phyloP scores from a whole-genome alignment of 37 sponge, comb jelly and placozoan genomes.

The Mnemiopsis leidyi region DNA sequence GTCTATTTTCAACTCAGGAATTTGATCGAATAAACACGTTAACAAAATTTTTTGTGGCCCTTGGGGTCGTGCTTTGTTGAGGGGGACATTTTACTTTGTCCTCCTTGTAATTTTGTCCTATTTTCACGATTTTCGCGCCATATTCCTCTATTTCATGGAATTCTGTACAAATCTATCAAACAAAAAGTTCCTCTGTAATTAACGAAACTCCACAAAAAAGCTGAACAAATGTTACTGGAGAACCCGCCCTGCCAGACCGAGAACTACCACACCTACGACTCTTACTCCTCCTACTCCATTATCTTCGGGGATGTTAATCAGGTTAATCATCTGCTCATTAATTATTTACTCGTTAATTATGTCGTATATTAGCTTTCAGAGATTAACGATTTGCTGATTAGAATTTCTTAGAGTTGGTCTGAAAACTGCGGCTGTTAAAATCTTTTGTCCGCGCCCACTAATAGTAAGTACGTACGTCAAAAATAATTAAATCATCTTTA shows the following conservation, averaged over 20 bases:
- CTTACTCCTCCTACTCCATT: constrained; percentile 51
- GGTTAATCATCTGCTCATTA: not conserved
- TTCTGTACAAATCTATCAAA: too few relatives aligned
- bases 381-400: too few relatives aligned
- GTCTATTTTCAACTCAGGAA: too few relatives aligned
- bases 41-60: too few relatives aligned
- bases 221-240: constrained; percentile 49
- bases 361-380: too few relatives aligned
- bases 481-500: not conserved
- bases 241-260: constrained; percentile 25
- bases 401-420: too few relatives aligned
- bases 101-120: not conserved
- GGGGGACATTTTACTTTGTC: not conserved
- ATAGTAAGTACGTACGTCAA: not conserved
- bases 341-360: too few relatives aligned
- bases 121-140: not conserved
- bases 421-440: not conserved
- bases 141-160: not conserved
- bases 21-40: too few relatives aligned
- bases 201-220: too few relatives aligned
- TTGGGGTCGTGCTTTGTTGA: not conserved
- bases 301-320: constrained; percentile 50
- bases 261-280: constrained; percentile 56
- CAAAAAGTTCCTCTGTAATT: too few relatives aligned
- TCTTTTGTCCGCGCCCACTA: not conserved